phyloP scores from a whole-genome alignment of 2,888 invertebrate genomes.

The Euclidia mi region DNA sequence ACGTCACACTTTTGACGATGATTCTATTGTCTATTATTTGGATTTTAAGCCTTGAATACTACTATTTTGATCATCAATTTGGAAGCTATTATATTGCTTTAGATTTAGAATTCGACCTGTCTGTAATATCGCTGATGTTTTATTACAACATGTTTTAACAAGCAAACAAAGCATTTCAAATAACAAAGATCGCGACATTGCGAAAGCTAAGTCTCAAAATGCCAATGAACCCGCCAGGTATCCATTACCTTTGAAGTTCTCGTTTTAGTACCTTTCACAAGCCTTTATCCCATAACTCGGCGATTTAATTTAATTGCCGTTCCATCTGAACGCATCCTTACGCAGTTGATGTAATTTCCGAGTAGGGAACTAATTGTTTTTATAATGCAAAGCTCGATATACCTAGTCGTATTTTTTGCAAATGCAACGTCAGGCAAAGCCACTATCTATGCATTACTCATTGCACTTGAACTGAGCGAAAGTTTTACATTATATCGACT shows the following conservation, averaged over 20 bases:
- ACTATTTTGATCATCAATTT: no score
- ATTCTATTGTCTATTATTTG: no score
- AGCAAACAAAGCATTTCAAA: not conserved
- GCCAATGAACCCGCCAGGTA: slow-evolving; percentile 16
- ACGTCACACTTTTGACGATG: no score
- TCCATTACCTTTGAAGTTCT: slow-evolving; percentile 13
- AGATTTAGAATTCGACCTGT: no score
- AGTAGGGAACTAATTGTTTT: slow-evolving; percentile 49
- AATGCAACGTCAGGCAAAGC: not conserved
- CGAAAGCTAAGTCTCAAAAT: slow-evolving; percentile 11
- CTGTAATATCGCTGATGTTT: no score
- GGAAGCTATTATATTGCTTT: no score
- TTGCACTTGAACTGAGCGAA: slow-evolving; percentile 6
- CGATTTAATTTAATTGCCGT: slow-evolving; percentile 21
- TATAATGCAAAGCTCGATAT: slow-evolving; percentile 29
- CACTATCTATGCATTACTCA: slow-evolving; percentile 1
- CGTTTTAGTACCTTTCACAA: slow-evolving; percentile 14
- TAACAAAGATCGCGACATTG: slow-evolving; percentile 5
- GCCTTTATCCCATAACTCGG: slow-evolving; percentile 12
- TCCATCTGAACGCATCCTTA: slow-evolving; percentile 32
- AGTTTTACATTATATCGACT: slow-evolving; percentile 7
- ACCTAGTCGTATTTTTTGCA: not conserved
- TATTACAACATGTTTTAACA: no score
- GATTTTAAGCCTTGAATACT: no score
- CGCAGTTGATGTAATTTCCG: slow-evolving; percentile 57